Conservation (phyloP, 2,888 invertebrate genomes). For the Tachina lurida region DNA sequence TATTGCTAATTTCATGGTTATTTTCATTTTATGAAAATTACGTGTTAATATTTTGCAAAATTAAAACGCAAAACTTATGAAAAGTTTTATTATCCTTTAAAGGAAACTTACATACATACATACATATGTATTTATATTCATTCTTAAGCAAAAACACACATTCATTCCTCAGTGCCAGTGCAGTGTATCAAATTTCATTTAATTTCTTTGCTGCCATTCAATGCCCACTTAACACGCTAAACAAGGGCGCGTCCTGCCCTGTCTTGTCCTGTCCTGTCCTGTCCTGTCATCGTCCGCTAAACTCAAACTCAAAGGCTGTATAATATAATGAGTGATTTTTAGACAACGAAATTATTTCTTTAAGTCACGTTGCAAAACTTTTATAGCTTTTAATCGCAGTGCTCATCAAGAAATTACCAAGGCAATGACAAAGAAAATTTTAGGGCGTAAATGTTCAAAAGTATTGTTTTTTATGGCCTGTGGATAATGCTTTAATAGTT, state of each 20-base stretch:
- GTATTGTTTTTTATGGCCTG: not conserved
- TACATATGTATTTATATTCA: no score
- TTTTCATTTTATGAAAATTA: constrained; percentile 17
- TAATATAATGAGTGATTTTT: constrained; percentile 1
- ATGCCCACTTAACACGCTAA: constrained; percentile 49
- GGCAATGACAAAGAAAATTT: not conserved
- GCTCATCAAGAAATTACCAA: not conserved
- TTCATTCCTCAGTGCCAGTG: constrained; percentile 23
- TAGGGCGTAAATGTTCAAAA: not conserved
- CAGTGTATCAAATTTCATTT: constrained; percentile 41
- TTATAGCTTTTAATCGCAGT: constrained; percentile 15
- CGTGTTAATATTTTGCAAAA: constrained; percentile 19
- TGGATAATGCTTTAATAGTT: no score
- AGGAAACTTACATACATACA: not conserved
- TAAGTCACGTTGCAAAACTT: not conserved
- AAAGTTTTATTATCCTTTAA: constrained; percentile 30
- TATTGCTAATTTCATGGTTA: constrained; percentile 23
- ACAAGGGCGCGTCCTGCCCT: constrained; percentile 30
- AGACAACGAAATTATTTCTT: not conserved
- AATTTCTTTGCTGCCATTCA: constrained; percentile 19
- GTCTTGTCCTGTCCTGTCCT: constrained; percentile 7
- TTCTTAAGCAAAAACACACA: not conserved
- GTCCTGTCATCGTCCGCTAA: constrained; percentile 19
- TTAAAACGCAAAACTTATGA: not conserved
- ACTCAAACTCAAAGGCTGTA: not conserved